Conservation (phyloP, 2,113 vertebrate genomes). For the Rhizomys pruinosus region DNA sequence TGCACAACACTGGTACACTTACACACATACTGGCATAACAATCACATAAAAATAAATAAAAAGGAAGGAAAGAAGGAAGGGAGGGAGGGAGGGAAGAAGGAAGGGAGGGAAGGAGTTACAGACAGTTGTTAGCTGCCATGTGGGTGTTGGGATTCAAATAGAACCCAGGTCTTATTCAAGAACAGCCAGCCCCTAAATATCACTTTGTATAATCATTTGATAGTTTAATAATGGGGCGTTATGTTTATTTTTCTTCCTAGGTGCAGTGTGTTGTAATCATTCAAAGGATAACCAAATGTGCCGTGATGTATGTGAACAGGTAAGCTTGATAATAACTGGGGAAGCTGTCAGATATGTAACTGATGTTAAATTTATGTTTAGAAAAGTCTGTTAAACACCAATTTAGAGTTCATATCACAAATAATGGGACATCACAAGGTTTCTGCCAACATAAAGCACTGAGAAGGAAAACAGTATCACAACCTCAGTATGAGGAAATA, state of each 20-base stretch:
- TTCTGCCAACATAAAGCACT: background rate
- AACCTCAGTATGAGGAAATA: slow-evolving; percentile 31
- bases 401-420: slow-evolving; percentile 23
- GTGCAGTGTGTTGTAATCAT: slow-evolving; percentile 94
- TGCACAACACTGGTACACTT: too few relatives aligned
- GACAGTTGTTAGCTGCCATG: too few relatives aligned
- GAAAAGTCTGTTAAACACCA: slow-evolving; percentile 24
- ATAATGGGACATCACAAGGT: background rate
- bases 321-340: slow-evolving; percentile 80
- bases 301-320: slow-evolving; percentile 97
- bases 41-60: too few relatives aligned
- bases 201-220: background rate
- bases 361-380: slow-evolving; percentile 6
- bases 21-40: too few relatives aligned
- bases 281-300: slow-evolving; percentile 93
- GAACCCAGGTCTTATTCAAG: too few relatives aligned
- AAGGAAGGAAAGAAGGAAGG: too few relatives aligned
- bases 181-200: background rate
- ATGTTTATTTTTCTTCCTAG: slow-evolving; percentile 84
- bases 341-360: background rate
- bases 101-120: too few relatives aligned
- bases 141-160: too few relatives aligned
- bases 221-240: slow-evolving; percentile 18
- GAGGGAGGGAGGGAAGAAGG: too few relatives aligned
- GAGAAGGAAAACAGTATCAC: background rate